Evolutionary conservation across 2,113 vertebrate genomes (phyloP), one percentile per base, ranked within the genome.

Genomic region (Anarhynchus alexandrinus): DNA sequence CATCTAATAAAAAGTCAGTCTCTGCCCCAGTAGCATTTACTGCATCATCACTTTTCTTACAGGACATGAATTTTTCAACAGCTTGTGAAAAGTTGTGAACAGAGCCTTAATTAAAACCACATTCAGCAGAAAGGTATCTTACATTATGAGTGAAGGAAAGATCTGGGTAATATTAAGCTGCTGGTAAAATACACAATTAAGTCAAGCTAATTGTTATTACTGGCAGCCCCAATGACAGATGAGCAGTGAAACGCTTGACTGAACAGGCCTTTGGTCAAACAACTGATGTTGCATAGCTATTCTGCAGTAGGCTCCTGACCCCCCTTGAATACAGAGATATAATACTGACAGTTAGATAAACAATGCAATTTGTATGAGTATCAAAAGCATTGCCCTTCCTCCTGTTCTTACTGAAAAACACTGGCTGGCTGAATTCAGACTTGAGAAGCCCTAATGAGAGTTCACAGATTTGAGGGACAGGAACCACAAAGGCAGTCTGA

Each of bases 141-240:
- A 84, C 45, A 74, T 67, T 91, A 84, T 38, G 57, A 91, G 65
- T 49, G 86, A 84, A 76, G 74, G 67, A 92, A 93, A 94, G 91
- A 89, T 89, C 74, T 93, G 93, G 40, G 57, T 96, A 96, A 97
- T 97, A 96, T 92, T 89, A 96, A 96, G 78, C 95, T 87, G 86
- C 87, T 96, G 94, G 91, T 96, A 96, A 97, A 96, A 96, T 92
- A 93, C 73, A 94, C 83, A 96, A 92, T 94, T 96, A 96, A 96
- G 77, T 96, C 86, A 81, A 88, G 61, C 72, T 96, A 94, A 96
- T 97, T 96, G 86, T 95, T 97, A 94, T 95, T 96, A 86, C 94
- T 96, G 96, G 94, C 96, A 96, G 73, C 19, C 34, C 42, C 86
- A 91, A 61, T 79, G 95, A 95, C 96, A 92, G 83, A 97, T 91